These are phyloP conservation scores for Drosophila guanche DNA, from an alignment of 1,140 invertebrate genomes.

Conservation along the genomic window DNA sequence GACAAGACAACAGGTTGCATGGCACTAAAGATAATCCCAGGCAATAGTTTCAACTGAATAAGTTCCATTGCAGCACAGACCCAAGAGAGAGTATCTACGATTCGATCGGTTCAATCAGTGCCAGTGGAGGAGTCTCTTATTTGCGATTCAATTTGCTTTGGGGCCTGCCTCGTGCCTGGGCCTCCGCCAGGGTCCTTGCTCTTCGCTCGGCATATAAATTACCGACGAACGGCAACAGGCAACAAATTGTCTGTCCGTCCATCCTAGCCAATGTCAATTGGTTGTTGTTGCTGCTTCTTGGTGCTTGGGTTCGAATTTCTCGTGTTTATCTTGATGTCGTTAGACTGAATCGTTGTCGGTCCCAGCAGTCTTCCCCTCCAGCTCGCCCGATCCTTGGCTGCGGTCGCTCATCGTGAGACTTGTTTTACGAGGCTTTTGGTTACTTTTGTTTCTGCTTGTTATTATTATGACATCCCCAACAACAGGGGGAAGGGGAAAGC, in stretches of 20 bases:
- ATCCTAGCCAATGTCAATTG: conserved; percentile 75
- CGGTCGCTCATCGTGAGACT: conserved; percentile 5
- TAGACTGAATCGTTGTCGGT: conserved; percentile 55
- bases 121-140: conserved; percentile 30
- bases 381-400: background rate
- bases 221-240: conserved; percentile 39
- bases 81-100: conserved; percentile 20
- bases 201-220: conserved; percentile 60
- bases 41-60: too few relatives aligned
- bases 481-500: conserved; percentile 35
- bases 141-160: conserved; percentile 62
- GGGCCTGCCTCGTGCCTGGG: conserved; percentile 9
- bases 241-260: conserved; percentile 33
- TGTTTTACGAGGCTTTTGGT: conserved; percentile 53
- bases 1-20: conserved; percentile 1
- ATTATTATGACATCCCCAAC: conserved; percentile 60
- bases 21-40: too few relatives aligned
- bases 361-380: background rate
- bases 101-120: conserved; percentile 21
- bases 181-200: background rate
- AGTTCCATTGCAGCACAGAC: too few relatives aligned
- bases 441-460: conserved; percentile 68
- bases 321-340: conserved; percentile 70
- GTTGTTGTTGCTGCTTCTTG: conserved; percentile 35
- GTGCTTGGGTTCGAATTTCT: conserved; percentile 17